Base-by-base conservation (phyloP, 2,797 vertebrate genomes). In the Poeciliopsis turneri region DNA sequence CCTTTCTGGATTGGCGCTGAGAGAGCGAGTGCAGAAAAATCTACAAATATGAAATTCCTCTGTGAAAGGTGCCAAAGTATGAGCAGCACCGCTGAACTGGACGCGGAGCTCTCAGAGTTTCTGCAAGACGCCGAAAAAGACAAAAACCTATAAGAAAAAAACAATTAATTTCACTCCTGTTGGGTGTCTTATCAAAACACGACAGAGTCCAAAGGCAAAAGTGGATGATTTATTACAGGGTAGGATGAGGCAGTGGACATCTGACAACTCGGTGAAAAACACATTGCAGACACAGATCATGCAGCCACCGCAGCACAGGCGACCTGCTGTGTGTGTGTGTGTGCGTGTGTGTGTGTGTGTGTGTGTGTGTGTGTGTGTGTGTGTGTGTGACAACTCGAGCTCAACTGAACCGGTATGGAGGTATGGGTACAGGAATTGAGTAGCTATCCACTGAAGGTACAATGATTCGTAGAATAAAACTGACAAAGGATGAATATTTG, bases 211-310 rank as follows among this genome's bases (percentile, higher is more conserved):
- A 61, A 47, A 78, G 75, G 71, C 75, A 78, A 53, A 66, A 68
- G 49, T 51, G 68, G 73, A 76, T 83, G 82, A 88, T 59, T 72
- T 86, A 90, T 84, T 80, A 55, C 25, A 64, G 23, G n/a, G 70
- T 70, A 79, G 30, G 55, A 47, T 30, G 25, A 74, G 66, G 51
- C 64, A 45, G 49, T 9, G 51, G 79, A 74, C n/a, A 25, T 4
- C 53, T 74, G 72, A 84, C 82, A 72, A 80, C 66, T 70, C 45
- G 11, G 33, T 73, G 82, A 82, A 71, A 80, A 79, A 83, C 49
- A 78, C 20, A 6, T 33, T 78, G 49, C 64, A 79, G 77, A 72
- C 49, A 69, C 23, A 75, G 81, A 64, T 79, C 72, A 55, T 55
- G 25, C 13, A 72, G 72, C 53, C 45, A 13, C n/a, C 3, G 2